These are phyloP conservation scores for Apoda limacodes DNA, from an alignment of 2,888 invertebrate species.

Conservation along the genomic window DNA sequence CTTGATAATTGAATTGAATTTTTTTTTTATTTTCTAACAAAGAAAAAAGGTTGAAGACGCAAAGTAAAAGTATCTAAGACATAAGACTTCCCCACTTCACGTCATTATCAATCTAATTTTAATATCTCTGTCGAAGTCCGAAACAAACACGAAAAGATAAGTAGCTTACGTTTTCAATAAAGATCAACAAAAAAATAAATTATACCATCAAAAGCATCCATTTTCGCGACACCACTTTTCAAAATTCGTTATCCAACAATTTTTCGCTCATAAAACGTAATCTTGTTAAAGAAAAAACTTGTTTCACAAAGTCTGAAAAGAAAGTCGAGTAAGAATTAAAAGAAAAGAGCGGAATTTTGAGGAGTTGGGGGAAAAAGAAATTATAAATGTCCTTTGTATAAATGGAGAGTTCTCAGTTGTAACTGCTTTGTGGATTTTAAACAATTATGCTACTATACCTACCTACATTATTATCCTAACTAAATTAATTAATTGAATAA, in stretches of 20 bases:
- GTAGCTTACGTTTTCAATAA: conserved; percentile 32
- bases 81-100: too few species aligned
- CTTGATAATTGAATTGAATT: too few species aligned
- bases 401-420: conserved; percentile 37
- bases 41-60: too few species aligned
- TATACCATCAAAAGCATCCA: conserved; percentile 21
- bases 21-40: too few species aligned
- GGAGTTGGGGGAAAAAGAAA: conserved; percentile 19
- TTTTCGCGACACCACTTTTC: conserved; percentile 26
- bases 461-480: too few species aligned
- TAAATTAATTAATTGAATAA: too few species aligned
- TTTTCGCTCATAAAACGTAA: conserved; percentile 59
- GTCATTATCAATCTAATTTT: too few species aligned
- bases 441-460: too few species aligned
- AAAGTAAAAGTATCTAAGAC: too few species aligned
- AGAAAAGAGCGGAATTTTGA: conserved; percentile 33
- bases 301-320: conserved; percentile 49
- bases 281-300: conserved; percentile 61
- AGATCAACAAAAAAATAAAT: conserved; percentile 29
- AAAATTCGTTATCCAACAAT: conserved; percentile 60
- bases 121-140: too few species aligned
- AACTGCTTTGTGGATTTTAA: conserved; percentile 43
- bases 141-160: conserved; percentile 11
- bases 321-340: conserved; percentile 45
- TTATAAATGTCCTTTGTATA: conserved; percentile 47